These are phyloP conservation scores for Danio tinwini DNA, from an alignment of 2,797 vertebrate genomes.

Conservation along the genomic window DNA sequence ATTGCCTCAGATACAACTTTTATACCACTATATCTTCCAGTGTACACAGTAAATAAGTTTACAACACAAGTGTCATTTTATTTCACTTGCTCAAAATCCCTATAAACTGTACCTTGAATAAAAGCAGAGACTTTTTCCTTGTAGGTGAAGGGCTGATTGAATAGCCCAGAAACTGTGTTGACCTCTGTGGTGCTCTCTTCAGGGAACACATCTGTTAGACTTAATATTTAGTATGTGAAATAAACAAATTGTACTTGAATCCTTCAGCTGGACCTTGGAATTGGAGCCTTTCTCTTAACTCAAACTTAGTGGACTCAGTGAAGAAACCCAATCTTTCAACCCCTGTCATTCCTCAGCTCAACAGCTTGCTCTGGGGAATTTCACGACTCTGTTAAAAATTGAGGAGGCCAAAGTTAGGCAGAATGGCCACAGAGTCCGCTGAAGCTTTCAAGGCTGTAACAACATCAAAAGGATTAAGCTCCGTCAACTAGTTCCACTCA, in stretches of 20 bases:
- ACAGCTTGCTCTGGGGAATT: conserved; percentile 28
- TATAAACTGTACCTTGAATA: neutral
- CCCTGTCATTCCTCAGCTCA: neutral
- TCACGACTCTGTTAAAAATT: conserved; percentile 42
- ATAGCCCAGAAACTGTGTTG: neutral
- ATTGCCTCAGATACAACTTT: too few relatives aligned
- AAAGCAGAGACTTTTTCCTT: neutral
- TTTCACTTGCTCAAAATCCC: conserved; percentile 5
- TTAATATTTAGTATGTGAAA: neutral
- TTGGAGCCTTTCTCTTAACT: conserved; percentile 13
- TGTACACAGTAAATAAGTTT: too few relatives aligned
- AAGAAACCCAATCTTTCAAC: conserved; percentile 22
- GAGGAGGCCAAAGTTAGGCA: conserved; percentile 39
- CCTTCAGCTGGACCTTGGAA: neutral
- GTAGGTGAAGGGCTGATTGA: neutral
- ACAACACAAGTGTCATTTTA: neutral
- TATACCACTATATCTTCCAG: too few relatives aligned
- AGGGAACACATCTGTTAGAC: neutral
- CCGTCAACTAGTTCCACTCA: conserved; percentile 25
- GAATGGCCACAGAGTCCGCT: conserved; percentile 16
- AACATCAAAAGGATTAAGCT: conserved; percentile 47
- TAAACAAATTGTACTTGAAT: neutral
- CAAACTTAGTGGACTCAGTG: neutral
- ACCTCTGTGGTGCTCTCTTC: neutral
- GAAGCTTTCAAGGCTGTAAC: conserved; percentile 47